Conservation (phyloP, 2,113 vertebrate species). For the Gymnogyps californianus region DNA sequence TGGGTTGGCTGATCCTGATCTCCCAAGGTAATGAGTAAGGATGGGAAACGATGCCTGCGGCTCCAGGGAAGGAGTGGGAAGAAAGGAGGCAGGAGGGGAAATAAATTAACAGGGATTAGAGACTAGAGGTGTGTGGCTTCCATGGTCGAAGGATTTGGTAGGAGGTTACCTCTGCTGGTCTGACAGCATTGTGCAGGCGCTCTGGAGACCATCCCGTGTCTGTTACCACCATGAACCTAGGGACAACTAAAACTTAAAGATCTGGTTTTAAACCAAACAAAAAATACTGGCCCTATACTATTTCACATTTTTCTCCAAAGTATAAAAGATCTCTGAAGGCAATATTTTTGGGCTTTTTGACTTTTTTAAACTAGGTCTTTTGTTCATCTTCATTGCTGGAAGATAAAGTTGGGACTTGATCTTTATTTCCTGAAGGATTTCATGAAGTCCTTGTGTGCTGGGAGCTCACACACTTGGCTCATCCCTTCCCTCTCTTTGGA, state of each 20-base stretch:
- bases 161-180: neutral
- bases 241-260: neutral
- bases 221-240: neutral
- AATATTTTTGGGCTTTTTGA: neutral
- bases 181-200: rapidly evolving
- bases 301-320: neutral
- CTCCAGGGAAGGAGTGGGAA: neutral
- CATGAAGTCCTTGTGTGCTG: neutral
- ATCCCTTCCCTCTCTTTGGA: neutral
- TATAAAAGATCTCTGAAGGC: neutral
- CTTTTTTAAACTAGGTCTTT: neutral
- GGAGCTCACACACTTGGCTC: neutral
- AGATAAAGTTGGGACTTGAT: neutral
- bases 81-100: neutral
- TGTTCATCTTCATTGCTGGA: neutral
- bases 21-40: neutral
- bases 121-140: neutral
- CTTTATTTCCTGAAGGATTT: neutral
- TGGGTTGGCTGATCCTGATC: neutral
- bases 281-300: neutral
- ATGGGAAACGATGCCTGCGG: neutral
- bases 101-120: neutral
- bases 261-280: neutral
- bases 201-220: neutral
- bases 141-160: neutral